Evolutionary conservation across 2,797 vertebrate genomes (phyloP).

Genomic region (Iguana delicatissima): DNA sequence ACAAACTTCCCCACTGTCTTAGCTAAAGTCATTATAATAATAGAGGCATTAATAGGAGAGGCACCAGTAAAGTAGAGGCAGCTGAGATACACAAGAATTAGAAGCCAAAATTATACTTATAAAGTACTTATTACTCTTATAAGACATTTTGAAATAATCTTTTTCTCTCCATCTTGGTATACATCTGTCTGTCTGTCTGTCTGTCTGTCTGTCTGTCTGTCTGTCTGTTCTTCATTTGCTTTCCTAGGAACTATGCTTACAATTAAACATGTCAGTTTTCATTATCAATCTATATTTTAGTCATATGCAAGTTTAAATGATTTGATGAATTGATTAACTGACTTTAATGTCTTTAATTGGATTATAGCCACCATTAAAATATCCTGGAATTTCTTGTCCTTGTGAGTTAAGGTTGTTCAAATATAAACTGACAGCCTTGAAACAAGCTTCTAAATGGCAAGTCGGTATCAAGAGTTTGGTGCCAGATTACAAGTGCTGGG

Average conservation of each 20-base stretch:
- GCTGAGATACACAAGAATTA: background rate
- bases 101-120: background rate
- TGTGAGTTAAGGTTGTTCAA: background rate
- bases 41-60: too few relatives aligned
- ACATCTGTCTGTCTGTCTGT: background rate
- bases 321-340: conserved; percentile 4
- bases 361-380: background rate
- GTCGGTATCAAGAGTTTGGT: background rate
- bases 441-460: background rate
- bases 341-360: background rate
- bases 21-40: background rate
- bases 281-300: background rate
- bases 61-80: background rate
- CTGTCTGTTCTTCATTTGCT: background rate
- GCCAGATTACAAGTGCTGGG: background rate
- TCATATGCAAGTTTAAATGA: background rate
- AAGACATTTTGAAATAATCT: background rate
- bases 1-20: background rate
- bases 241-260: background rate
- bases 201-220: too few relatives aligned
- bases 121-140: background rate
- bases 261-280: background rate
- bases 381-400: background rate
- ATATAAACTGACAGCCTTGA: background rate
- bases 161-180: background rate